phyloP scores from a whole-genome alignment of 2,113 vertebrate species.

The Mastomys coucha region DNA sequence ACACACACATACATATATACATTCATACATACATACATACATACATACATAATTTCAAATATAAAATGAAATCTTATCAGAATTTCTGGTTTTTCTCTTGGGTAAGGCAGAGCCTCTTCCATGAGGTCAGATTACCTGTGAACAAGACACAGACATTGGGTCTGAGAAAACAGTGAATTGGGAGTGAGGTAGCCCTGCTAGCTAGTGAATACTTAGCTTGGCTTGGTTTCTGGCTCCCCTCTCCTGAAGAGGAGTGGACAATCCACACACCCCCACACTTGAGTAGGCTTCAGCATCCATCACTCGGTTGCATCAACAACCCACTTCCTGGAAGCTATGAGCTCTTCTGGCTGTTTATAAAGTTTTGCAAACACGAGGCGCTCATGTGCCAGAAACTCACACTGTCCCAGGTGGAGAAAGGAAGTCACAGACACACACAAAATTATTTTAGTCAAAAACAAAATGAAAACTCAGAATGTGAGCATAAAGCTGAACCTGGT shows the following conservation, averaged over 20 bases:
- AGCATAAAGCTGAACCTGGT: background rate
- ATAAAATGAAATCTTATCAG: background rate
- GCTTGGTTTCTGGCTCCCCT: conserved; percentile 60
- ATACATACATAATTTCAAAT: background rate
- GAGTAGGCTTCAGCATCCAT: conserved; percentile 20
- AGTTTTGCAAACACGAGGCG: conserved; percentile 61
- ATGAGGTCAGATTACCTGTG: background rate
- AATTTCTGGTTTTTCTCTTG: conserved; percentile 55
- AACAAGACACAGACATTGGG: conserved; percentile 21
- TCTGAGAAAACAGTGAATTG: conserved; percentile 56
- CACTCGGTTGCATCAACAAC: conserved; percentile 68
- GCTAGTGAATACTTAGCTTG: conserved; percentile 80
- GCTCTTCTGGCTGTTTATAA: conserved; percentile 74
- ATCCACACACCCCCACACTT: background rate
- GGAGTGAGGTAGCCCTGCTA: conserved; percentile 70
- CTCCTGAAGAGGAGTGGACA: background rate
- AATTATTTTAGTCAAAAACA: conserved; percentile 15
- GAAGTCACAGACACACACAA: background rate
- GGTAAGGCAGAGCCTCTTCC: background rate
- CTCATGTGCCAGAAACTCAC: conserved; percentile 54
- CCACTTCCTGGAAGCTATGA: conserved; percentile 45
- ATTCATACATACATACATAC: background rate
- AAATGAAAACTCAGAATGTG: conserved; percentile 30
- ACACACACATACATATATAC: background rate
- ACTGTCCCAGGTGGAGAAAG: background rate